Percentiles rank a stretch among this genome's conserved stretches.
Evolutionary conservation across 1,140 invertebrate genomes (phyloP).

Genomic region (Pseudomyrmex pallidus): DNA sequence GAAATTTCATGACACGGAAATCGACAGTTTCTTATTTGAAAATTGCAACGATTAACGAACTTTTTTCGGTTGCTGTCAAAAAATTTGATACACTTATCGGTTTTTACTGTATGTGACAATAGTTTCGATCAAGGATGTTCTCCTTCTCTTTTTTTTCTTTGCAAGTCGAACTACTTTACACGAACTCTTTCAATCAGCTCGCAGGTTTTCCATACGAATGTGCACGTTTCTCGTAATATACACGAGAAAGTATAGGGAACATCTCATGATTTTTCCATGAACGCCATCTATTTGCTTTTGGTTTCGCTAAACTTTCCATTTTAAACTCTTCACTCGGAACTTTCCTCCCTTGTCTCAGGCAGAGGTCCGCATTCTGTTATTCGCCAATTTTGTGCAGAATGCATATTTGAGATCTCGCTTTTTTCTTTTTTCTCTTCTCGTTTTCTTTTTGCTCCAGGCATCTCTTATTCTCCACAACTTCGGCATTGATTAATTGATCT

Average conservation of each 20-base stretch:
- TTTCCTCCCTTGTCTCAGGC: conserved; percentile 20
- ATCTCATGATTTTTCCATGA: conserved; percentile 55
- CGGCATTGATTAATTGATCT: conserved; percentile 43
- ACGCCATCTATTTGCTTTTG: conserved; percentile 47
- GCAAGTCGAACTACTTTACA: neutral
- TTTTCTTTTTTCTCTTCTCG: neutral
- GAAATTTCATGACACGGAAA: neutral
- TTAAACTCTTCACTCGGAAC: conserved; percentile 48
- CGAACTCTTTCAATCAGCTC: conserved; percentile 38
- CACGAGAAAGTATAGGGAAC: conserved; percentile 28
- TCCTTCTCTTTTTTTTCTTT: neutral
- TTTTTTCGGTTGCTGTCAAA: neutral
- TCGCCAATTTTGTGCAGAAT: conserved; percentile 43
- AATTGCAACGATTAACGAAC: neutral
- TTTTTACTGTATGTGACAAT: conserved; percentile 3
- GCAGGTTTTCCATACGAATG: conserved; percentile 46
- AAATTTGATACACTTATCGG: neutral
- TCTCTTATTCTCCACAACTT: neutral
- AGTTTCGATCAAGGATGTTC: neutral
- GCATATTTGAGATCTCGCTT: conserved; percentile 49
- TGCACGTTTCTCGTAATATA: conserved; percentile 44
- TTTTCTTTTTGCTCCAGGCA: neutral
- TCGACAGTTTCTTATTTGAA: neutral
- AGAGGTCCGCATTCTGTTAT: conserved; percentile 15
- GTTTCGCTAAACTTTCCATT: conserved; percentile 49